A percentile compares a stretch with the other conserved stretches of the same genome.
Conservation (phyloP, 2,888 invertebrate species). For the Formica aserva region DNA sequence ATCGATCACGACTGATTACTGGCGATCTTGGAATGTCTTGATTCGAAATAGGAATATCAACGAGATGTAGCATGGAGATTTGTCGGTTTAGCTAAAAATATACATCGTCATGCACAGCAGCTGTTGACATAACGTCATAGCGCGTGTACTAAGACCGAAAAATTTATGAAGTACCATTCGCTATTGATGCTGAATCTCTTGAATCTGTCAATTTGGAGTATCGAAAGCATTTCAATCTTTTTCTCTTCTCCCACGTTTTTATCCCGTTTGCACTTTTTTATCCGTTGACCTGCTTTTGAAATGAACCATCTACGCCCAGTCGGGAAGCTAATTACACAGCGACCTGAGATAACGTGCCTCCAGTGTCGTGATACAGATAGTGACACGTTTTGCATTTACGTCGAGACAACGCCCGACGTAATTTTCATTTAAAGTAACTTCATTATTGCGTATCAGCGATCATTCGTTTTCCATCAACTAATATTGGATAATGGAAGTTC, state of each 20-base stretch:
- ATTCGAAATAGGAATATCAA: slow-evolving; percentile 55
- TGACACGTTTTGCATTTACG: slow-evolving; percentile 7
- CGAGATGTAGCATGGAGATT: slow-evolving; percentile 23
- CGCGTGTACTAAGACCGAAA: neutral
- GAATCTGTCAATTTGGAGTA: slow-evolving; percentile 3
- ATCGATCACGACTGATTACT: slow-evolving; percentile 15
- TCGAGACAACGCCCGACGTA: neutral
- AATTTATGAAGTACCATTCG: neutral
- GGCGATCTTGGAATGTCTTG: neutral
- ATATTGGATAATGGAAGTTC: neutral
- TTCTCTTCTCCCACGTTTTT: neutral
- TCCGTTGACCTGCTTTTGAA: slow-evolving; percentile 8
- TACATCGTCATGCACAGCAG: neutral
- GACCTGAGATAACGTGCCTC: slow-evolving; percentile 55
- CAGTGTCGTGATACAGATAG: slow-evolving; percentile 52
- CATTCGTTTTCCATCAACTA: neutral
- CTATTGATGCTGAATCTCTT: neutral
- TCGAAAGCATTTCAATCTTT: neutral
- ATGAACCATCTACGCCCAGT: slow-evolving; percentile 15
- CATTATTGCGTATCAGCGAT: neutral
- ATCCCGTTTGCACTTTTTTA: neutral
- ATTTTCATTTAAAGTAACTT: neutral
- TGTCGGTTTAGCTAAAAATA: slow-evolving; percentile 55
- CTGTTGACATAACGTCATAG: slow-evolving; percentile 12
- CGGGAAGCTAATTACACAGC: slow-evolving; percentile 61